Conservation (phyloP, 2,888 invertebrate species). For the Nysson spinosus region DNA sequence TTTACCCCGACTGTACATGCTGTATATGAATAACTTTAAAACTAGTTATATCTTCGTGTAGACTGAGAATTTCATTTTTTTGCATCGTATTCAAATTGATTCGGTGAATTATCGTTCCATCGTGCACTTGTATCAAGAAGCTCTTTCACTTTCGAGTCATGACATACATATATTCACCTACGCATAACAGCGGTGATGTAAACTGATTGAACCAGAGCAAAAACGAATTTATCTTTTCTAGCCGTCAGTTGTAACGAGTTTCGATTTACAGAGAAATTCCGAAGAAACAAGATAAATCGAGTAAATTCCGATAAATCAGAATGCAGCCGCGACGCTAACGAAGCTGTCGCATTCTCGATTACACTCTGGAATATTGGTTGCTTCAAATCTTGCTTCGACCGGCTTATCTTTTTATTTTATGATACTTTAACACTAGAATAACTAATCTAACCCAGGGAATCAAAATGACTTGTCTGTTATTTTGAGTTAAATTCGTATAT, state of each 20-base stretch:
- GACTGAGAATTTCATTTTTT: background rate
- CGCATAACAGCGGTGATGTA: background rate
- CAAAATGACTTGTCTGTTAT: no score
- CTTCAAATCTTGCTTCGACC: no score
- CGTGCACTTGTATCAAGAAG: background rate
- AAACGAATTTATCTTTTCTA: no score
- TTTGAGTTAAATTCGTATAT: no score
- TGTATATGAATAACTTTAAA: no score
- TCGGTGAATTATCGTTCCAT: background rate
- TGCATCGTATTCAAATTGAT: slow-evolving; percentile 3
- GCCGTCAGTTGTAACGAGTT: no score
- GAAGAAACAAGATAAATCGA: background rate
- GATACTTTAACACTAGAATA: no score
- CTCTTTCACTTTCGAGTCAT: slow-evolving; percentile 5
- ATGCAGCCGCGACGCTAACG: background rate
- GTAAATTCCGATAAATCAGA: background rate
- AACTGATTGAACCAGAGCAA: background rate
- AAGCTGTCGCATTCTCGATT: slow-evolving; percentile 11
- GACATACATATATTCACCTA: slow-evolving; percentile 8
- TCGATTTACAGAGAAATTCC: background rate
- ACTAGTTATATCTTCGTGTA: background rate
- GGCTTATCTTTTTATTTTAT: no score
- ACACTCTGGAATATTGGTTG: no score
- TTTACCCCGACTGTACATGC: no score
- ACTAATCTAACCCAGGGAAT: no score